These are phyloP conservation scores for Falcunculus frontatus DNA, from an alignment of 2,113 vertebrate genomes.

Conservation along the genomic window DNA sequence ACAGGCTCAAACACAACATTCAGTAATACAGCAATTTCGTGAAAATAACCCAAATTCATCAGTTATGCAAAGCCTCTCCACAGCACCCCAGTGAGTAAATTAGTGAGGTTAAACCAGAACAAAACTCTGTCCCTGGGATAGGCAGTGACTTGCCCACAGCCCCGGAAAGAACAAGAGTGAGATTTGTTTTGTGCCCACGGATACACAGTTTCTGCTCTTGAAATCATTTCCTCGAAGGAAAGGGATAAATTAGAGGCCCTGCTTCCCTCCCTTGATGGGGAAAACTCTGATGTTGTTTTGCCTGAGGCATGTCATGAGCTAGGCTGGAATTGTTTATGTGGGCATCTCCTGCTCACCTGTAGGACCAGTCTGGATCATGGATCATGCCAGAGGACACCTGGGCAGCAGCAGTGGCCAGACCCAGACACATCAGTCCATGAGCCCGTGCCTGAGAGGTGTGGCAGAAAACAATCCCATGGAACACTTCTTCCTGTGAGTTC, in stretches of 20 bases:
- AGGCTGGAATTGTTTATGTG: background rate
- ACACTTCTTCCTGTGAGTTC: fast-evolving
- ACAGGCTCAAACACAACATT: background rate
- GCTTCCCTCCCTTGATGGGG: background rate
- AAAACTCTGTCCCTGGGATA: conserved; percentile 15
- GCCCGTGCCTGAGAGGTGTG: background rate
- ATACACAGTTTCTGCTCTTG: conserved; percentile 43
- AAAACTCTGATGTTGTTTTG: background rate
- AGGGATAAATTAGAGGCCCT: background rate
- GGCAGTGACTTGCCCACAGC: conserved; percentile 25
- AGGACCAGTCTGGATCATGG: fast-evolving
- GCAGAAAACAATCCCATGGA: background rate
- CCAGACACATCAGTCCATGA: background rate
- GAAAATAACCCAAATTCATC: conserved; percentile 1
- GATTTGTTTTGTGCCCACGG: conserved; percentile 24
- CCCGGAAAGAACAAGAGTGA: background rate
- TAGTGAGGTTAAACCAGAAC: conserved; percentile 3
- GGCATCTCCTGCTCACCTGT: background rate
- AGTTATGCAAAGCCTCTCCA: background rate
- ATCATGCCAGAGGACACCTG: background rate
- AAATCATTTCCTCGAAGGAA: conserved; percentile 57
- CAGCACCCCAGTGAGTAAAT: background rate
- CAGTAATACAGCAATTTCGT: background rate
- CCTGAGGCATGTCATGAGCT: background rate
- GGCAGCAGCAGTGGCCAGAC: background rate